These are phyloP conservation scores for Montipora capricornis DNA, from an alignment of 64 coral and sea anemone species.

Conservation along the genomic window DNA sequence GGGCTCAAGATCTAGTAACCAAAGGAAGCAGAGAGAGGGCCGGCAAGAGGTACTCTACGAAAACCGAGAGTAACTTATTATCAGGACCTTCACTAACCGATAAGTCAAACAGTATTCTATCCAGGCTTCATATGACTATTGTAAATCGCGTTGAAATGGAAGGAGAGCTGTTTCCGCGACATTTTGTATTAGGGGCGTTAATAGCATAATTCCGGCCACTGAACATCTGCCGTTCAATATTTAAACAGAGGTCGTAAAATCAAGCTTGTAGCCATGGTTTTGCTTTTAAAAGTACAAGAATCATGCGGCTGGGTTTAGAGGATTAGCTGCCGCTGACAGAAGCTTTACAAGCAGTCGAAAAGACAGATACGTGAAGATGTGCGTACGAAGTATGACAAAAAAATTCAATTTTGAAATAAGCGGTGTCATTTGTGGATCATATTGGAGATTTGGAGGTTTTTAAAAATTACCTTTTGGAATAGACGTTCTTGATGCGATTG, in stretches of 20 bases:
- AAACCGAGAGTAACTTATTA: neutral
- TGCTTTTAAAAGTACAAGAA: slow-evolving; percentile 60
- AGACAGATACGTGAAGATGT: neutral
- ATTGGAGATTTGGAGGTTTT: neutral
- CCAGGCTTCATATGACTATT: neutral
- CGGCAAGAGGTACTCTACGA: neutral
- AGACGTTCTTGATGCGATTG: neutral
- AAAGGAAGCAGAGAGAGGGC: neutral
- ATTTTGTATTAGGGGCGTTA: neutral
- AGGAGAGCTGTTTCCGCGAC: neutral
- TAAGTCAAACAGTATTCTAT: neutral
- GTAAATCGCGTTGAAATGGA: neutral
- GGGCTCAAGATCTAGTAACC: neutral
- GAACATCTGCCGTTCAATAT: slow-evolving; percentile 39
- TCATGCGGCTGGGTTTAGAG: slow-evolving; percentile 36
- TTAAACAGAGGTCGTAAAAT: slow-evolving; percentile 68
- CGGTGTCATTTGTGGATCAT: neutral
- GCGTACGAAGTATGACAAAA: neutral
- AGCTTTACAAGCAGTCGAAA: slow-evolving; percentile 29
- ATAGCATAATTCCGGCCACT: neutral
- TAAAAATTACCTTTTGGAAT: neutral
- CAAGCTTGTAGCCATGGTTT: slow-evolving; percentile 73
- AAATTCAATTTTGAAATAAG: neutral
- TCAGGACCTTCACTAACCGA: neutral
- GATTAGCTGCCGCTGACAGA: slow-evolving; percentile 46